phyloP scores from a whole-genome alignment of 2,113 vertebrate species.

The Tinamus guttatus region DNA sequence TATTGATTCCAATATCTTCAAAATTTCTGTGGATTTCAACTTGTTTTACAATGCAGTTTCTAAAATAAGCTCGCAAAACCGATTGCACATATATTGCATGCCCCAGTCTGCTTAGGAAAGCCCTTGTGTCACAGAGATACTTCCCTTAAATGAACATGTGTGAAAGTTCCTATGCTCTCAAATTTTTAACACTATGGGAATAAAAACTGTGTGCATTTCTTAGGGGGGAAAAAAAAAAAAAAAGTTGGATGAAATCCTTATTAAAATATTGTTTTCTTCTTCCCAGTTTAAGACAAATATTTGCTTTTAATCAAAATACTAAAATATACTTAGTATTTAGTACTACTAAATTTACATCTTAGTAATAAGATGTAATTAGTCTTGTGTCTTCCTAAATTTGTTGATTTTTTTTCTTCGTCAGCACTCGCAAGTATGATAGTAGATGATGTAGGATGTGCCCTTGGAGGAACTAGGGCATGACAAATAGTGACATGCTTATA shows the following conservation, averaged over 20 bases:
- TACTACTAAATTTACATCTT: no score
- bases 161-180: background rate
- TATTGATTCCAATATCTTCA: background rate
- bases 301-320: background rate
- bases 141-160: background rate
- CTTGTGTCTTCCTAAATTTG: background rate
- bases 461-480: background rate
- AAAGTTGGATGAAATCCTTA: background rate
- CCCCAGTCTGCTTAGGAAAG: fast-evolving
- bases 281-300: background rate
- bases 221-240: background rate
- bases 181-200: background rate
- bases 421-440: background rate
- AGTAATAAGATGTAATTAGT: no score
- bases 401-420: background rate
- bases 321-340: background rate
- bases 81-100: background rate
- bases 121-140: background rate
- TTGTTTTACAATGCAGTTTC: background rate
- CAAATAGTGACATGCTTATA: background rate
- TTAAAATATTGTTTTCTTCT: background rate
- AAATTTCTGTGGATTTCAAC: background rate
- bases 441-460: background rate
- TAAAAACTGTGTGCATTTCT: background rate
- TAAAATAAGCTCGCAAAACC: background rate